Base-by-base conservation (phyloP, 1,140 invertebrate species). In the Halictus rubicundus region DNA sequence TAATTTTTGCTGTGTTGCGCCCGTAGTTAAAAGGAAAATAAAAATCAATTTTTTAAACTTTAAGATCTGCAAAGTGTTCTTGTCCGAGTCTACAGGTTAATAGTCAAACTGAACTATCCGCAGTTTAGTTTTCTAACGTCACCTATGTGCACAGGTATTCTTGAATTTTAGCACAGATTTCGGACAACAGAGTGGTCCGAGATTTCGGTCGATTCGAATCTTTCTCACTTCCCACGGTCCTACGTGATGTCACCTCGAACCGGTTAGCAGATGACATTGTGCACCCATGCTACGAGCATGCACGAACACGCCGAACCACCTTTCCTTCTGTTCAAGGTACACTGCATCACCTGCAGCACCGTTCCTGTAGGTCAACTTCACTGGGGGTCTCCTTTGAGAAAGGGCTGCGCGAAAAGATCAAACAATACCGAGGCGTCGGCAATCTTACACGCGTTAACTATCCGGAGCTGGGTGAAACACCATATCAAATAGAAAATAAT, bases 201-300 rank as follows among this genome's bases (percentile, higher is more conserved):
- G 69, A 82, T 66, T 78, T 81, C 16, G 76, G 32, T 80, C 82
- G 39, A 14, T 72, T 42, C 32, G 83, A 85, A 77, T 79, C 72
- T 83, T 81, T 69, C 21, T 65, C 37, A 87, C 90, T 90, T 91
- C 90, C 89, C 90, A 90, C 90, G 89, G 90, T 91, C 87, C 85
- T 87, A 86, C 90, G 27, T 71, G 83, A 84, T 79, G 46, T 73
- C 68, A 80, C 81, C 86, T 84, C 80, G 84, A 85, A 88, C 89
- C 86, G 89, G 90, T 89, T 87, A 89, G 84, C 89, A 91, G 85
- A 90, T 89, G 90, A 90, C 88, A 89, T 87, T 86, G 75, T 85
- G 83, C 87, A 65, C 61, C 60, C 16, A 78, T 32, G 70, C 66
- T 8, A 88, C 86, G 85, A 86, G 84, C 27, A 49, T 49, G 57